Conservation (phyloP, 2,797 vertebrate genomes). For the Vipera ursinii region DNA sequence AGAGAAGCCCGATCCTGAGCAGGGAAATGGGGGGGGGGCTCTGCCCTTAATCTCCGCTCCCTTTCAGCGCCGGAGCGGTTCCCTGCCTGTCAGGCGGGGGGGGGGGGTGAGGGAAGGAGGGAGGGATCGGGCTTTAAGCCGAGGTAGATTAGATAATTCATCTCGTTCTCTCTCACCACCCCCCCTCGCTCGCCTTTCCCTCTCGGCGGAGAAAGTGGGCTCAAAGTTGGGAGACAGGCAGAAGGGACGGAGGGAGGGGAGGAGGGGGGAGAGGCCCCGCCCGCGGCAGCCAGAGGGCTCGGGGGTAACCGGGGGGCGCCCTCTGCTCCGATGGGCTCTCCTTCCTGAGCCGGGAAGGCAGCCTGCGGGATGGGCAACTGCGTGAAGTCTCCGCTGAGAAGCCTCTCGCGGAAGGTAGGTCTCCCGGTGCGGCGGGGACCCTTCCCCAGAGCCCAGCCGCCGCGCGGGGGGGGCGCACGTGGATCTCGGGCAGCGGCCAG, state of each 20-base stretch:
- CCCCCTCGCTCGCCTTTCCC: conserved; percentile 50
- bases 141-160: conserved; percentile 66
- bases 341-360: conserved; percentile 67
- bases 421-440: no score
- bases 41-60: conserved; percentile 80
- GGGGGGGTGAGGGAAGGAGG: conserved; percentile 72
- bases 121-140: conserved; percentile 71
- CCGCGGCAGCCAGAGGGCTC: conserved; percentile 61
- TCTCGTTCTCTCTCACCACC: conserved; percentile 55
- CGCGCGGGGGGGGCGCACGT: conserved; percentile 20
- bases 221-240: conserved; percentile 71
- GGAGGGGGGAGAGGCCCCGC: conserved; percentile 65
- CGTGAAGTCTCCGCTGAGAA: conserved; percentile 94
- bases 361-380: conserved; percentile 90
- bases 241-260: conserved; percentile 51
- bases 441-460: conserved; percentile 42
- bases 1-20: not conserved
- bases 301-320: conserved; percentile 66
- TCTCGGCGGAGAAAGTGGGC: conserved; percentile 73
- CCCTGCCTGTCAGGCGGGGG: conserved; percentile 70
- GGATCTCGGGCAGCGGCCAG: not conserved
- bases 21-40: conserved; percentile 36
- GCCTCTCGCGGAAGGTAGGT: conserved; percentile 96
- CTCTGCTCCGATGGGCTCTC: conserved; percentile 65
- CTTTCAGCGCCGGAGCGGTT: conserved; percentile 69